Percentiles rank a stretch among this genome's conserved stretches.
Evolutionary conservation across 2,797 vertebrate genomes (phyloP).

Genomic region (Rhyacichthys aspro): DNA sequence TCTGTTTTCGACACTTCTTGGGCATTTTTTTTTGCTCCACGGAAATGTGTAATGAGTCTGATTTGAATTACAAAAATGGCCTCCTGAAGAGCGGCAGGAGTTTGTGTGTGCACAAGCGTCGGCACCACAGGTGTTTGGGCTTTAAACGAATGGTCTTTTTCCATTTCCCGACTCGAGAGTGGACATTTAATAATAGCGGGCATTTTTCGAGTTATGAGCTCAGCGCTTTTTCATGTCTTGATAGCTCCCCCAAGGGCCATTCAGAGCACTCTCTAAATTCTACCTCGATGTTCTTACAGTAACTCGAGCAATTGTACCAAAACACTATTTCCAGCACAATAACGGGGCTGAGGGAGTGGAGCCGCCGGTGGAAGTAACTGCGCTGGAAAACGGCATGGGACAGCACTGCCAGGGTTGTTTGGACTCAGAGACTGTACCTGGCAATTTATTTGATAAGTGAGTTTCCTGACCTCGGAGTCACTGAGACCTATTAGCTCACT

Average conservation of each 20-base stretch:
- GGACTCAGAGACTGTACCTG: slow-evolving; percentile 25
- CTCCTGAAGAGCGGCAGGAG: neutral
- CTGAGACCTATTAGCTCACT: slow-evolving; percentile 33
- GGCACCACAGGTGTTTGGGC: slow-evolving; percentile 3
- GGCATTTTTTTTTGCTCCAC: slow-evolving; percentile 31
- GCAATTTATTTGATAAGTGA: slow-evolving; percentile 60
- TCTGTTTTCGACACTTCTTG: slow-evolving; percentile 48
- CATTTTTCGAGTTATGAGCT: slow-evolving; percentile 42
- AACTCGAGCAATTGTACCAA: slow-evolving; percentile 48
- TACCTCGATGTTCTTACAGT: slow-evolving; percentile 43
- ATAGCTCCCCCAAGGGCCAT: slow-evolving; percentile 50
- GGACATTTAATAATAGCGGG: slow-evolving; percentile 49
- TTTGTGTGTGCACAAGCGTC: neutral
- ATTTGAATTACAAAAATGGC: slow-evolving; percentile 45
- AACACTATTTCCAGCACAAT: slow-evolving; percentile 59
- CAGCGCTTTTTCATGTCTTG: slow-evolving; percentile 38
- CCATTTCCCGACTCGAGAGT: slow-evolving; percentile 23
- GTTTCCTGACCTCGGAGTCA: slow-evolving; percentile 47
- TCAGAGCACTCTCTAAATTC: slow-evolving; percentile 47
- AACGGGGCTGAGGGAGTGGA: slow-evolving; percentile 22
- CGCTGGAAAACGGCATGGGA: slow-evolving; percentile 35
- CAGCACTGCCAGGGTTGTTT: slow-evolving; percentile 46
- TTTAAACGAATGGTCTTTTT: slow-evolving; percentile 7
- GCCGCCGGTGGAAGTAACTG: slow-evolving; percentile 17
- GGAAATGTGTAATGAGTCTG: slow-evolving; percentile 37